phyloP scores from a whole-genome alignment of 2,113 vertebrate species.

The Narcine bancroftii region DNA sequence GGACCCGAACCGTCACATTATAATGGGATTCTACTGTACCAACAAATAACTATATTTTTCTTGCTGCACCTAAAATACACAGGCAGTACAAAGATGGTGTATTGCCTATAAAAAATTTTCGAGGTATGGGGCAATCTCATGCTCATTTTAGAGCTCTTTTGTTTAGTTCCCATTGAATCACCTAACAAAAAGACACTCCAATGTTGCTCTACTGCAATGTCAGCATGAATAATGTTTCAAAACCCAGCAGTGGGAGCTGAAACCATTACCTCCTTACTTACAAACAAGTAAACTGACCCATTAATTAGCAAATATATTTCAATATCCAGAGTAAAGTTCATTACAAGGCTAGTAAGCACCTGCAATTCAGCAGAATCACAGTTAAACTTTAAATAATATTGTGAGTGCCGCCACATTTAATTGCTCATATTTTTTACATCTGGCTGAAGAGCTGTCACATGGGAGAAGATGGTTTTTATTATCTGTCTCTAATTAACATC shows the following conservation, averaged over 20 bases:
- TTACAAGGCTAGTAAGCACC: slow-evolving; percentile 23
- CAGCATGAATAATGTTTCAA: background rate
- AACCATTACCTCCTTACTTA: background rate
- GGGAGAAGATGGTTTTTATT: slow-evolving; percentile 29
- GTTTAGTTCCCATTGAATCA: too few relatives aligned
- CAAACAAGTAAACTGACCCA: background rate
- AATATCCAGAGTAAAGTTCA: slow-evolving; percentile 5
- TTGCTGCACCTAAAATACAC: too few relatives aligned
- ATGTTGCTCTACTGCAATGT: background rate
- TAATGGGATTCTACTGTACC: too few relatives aligned
- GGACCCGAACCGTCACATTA: too few relatives aligned
- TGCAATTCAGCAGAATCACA: slow-evolving; percentile 10
- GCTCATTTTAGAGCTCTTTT: too few relatives aligned
- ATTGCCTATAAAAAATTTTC: too few relatives aligned
- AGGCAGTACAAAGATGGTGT: too few relatives aligned
- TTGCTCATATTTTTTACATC: slow-evolving; percentile 34
- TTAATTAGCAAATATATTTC: background rate
- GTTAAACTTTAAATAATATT: slow-evolving; percentile 32
- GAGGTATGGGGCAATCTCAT: too few relatives aligned
- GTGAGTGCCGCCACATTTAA: slow-evolving; percentile 6
- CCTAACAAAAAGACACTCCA: background rate
- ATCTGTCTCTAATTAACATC: slow-evolving; percentile 33
- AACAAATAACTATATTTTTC: too few relatives aligned
- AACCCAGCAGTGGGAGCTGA: background rate
- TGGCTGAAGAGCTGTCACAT: slow-evolving; percentile 30